These are phyloP conservation scores for Stomorhina lunata DNA, from an alignment of 2,888 invertebrate genomes.

Conservation along the genomic window DNA sequence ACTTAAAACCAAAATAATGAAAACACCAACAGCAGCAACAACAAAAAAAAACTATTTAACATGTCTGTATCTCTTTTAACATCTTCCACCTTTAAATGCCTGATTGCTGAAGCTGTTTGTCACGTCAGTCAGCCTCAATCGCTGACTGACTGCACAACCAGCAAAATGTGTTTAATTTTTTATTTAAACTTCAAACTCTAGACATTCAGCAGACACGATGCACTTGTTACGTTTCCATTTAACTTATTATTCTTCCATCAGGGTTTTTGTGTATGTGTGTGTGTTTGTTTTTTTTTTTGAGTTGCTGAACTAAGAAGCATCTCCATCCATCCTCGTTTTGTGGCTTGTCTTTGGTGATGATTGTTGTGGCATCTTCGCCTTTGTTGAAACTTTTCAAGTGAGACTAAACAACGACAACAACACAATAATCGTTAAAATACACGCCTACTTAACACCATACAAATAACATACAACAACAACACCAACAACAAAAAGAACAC, in stretches of 20 bases:
- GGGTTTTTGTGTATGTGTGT: too few relatives aligned
- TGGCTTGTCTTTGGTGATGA: constrained; percentile 30
- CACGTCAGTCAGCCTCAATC: constrained; percentile 11
- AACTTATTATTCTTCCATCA: constrained; percentile 23
- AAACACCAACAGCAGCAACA: constrained; percentile 36
- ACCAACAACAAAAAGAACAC: constrained; percentile 1
- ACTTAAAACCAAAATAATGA: constrained; percentile 44
- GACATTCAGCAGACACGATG: constrained; percentile 76
- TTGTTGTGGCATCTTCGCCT: constrained; percentile 40
- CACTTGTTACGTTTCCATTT: constrained; percentile 72
- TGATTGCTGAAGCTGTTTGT: constrained; percentile 62
- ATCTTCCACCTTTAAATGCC: constrained; percentile 44
- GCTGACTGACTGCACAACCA: constrained; percentile 38
- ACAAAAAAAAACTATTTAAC: constrained; percentile 67
- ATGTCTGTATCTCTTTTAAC: constrained; percentile 62
- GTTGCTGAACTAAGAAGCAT: constrained; percentile 14
- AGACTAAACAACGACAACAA: constrained; percentile 19
- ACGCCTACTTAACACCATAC: constrained; percentile 59
- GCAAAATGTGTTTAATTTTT: constrained; percentile 37
- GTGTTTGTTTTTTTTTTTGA: constrained; percentile 17
- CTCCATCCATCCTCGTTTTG: constrained; percentile 35
- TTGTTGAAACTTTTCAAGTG: constrained; percentile 35
- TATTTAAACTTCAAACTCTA: constrained; percentile 69
- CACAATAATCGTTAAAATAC: constrained; percentile 62
- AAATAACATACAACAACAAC: constrained; percentile 33